Evolutionary conservation across 2,113 vertebrate genomes (phyloP), one percentile per base, ranked within the genome.

Genomic region (Boleophthalmus pectinirostris): DNA sequence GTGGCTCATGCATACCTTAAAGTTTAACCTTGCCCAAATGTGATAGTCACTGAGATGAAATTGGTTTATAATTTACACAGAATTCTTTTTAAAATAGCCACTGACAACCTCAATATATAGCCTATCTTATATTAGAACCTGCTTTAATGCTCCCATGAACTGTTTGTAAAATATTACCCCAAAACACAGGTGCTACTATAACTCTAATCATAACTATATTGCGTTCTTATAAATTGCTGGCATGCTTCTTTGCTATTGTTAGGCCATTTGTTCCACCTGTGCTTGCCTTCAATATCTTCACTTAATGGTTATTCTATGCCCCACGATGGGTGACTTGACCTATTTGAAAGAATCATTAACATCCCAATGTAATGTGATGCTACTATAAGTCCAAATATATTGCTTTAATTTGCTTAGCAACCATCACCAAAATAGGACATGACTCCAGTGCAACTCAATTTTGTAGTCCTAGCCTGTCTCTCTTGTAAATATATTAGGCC

Each of bases 401-500:
- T 45, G 18, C 45, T 49, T 66, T 45, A 54, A 29, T 45, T 23
- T n/a, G 12, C 18, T 18, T 24, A 54, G 5, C n/a, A 69, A 64
- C 16, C 21, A 73, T 65, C 38, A 23, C 14, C 10, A 16, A 29
- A 68, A 46, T 29, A 58, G 56, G 56, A 14, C 56, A 13, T 58
- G 56, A 45, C 15, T 51, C 3, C 43, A 49, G 53, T 54, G 18
- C 33, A 38, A n/a, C 8, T 1, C 5, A 23, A 13, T 61, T 75
- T 71, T 18, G 6, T n/a, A 61, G 56, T 56, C 13, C 4, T 7
- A 21, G 29, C 35, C 38, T 33, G 51, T 38, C 43, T 21, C 0
- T 38, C 66, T 71, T 70, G 49, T 38, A 66, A 51, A 72, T 67
- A 54, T 64, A 79, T 71, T 6, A 69, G 81, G 65, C 79, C 77